Percentiles rank a stretch among this genome's conserved stretches.
phyloP scores from a whole-genome alignment of 2,888 invertebrate species.

The Hipparchia semele region DNA sequence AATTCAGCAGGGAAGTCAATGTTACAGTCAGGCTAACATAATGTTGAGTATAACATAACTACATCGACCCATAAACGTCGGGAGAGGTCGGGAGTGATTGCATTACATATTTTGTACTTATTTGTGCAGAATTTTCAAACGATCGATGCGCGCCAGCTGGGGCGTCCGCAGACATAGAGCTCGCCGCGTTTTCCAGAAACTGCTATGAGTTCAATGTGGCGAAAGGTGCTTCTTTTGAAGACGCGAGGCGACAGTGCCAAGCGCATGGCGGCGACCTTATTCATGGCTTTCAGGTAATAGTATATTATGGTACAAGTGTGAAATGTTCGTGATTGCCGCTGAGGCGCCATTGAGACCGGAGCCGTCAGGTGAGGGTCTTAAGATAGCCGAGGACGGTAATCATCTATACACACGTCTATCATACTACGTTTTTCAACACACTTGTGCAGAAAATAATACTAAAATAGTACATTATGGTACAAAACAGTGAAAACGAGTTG shows the following conservation, averaged over 20 bases:
- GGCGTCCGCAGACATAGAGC: constrained; percentile 89
- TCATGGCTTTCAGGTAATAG: constrained; percentile 84
- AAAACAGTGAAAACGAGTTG: too few relatives aligned
- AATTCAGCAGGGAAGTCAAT: too few relatives aligned
- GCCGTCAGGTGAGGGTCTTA: too few relatives aligned
- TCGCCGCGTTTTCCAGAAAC: constrained; percentile 92
- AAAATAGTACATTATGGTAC: too few relatives aligned
- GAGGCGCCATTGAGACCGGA: too few relatives aligned
- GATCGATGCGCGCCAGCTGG: constrained; percentile 91
- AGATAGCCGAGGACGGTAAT: too few relatives aligned
- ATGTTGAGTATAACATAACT: background rate
- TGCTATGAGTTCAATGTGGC: constrained; percentile 95
- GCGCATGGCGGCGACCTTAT: constrained; percentile 88
- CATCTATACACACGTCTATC: too few relatives aligned
- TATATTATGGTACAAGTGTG: background rate
- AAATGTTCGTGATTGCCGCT: too few relatives aligned
- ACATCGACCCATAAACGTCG: background rate
- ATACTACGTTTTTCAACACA: too few relatives aligned
- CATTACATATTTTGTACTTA: background rate
- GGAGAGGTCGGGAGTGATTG: too few relatives aligned
- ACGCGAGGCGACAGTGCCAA: constrained; percentile 90
- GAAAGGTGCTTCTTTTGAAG: constrained; percentile 91
- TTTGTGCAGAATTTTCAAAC: constrained; percentile 89
- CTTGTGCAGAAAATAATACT: too few relatives aligned
- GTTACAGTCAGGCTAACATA: too few relatives aligned